Base-by-base conservation (phyloP, 2,113 vertebrate genomes). In the Harpagus bidentatus region DNA sequence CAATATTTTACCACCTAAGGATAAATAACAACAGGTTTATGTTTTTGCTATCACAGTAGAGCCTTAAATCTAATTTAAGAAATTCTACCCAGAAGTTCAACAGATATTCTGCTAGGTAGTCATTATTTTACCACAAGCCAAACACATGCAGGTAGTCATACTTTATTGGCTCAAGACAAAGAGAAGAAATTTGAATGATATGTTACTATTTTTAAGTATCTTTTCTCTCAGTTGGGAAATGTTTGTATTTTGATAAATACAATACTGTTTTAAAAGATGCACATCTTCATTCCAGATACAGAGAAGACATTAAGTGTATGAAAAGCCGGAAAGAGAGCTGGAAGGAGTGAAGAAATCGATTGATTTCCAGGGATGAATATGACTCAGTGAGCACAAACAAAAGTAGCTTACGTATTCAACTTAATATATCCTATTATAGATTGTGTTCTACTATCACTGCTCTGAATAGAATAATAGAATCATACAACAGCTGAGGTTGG, bases 1-100 rank as follows among this genome's bases (percentile, higher is more conserved):
- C 99, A 99, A 96, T 99, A 99, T 97, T 99, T 99, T 42, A 99
- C 99, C 97, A 99, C 99, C 99, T 99, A 95, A 76, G 93, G 69
- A 47, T 91, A 45, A 97, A 94, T 77, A 95, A 59, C 93, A 90
- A 90, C 62, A 90, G 61, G 59, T 38, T 91, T 59, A 80, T 80
- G 61, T n/a, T 81, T 84, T 91, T 80, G 29, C 67, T 86, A 52
- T 73, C 59, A 67, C 67, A 90, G 61, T 89, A 88, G 56, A 73
- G 71, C 47, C 67, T 87, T 63, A 95, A 92, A 81, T 90, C 66
- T 63, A 93, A 81, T 91, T 48, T 66, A 83, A 91, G 34, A 67
- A 94, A 69, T 89, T 48, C 53, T 95, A 45, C 34, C 47, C 61
- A 62, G 78, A 76, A 59, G 18, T 58, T 90, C 61, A 82, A 82